Evolutionary conservation across 1,140 invertebrate genomes (phyloP).

Genomic region (Lordiphosa stackelbergi): DNA sequence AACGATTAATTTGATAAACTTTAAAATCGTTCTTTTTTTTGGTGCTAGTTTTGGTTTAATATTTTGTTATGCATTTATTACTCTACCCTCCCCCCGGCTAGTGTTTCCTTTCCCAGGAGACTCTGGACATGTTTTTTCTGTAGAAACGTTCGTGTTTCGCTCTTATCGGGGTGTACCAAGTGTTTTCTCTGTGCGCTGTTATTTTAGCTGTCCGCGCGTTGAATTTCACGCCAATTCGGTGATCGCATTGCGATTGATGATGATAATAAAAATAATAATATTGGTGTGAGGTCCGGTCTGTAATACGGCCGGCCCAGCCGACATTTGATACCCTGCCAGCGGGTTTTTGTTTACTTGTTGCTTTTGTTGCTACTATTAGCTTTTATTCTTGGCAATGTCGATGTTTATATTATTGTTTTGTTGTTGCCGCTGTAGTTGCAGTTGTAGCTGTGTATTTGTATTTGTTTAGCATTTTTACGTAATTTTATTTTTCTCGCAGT

Average conservation of each 20-base stretch:
- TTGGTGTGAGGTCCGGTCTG: too few relatives aligned
- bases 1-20: conserved; percentile 4
- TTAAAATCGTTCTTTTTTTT: not conserved
- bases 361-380: conserved; percentile 9
- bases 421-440: conserved; percentile 3
- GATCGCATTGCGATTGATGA: not conserved
- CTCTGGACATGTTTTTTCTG: too few relatives aligned
- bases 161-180: too few relatives aligned
- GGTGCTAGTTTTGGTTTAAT: not conserved
- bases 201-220: too few relatives aligned
- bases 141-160: too few relatives aligned
- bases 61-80: too few relatives aligned
- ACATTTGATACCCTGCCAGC: conserved; percentile 10
- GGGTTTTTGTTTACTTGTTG: conserved; percentile 31
- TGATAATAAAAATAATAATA: not conserved
- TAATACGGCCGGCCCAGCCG: not conserved
- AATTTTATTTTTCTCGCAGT: conserved; percentile 39
- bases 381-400: conserved; percentile 16
- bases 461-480: conserved; percentile 56
- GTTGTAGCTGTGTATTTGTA: conserved; percentile 5
- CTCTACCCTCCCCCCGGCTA: too few relatives aligned
- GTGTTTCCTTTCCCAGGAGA: too few relatives aligned
- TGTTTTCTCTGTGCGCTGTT: too few relatives aligned
- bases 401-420: conserved; percentile 38
- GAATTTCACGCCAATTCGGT: too few relatives aligned